Evolutionary conservation across 2,888 invertebrate genomes (phyloP).

Genomic region (Drosophila anomalata): DNA sequence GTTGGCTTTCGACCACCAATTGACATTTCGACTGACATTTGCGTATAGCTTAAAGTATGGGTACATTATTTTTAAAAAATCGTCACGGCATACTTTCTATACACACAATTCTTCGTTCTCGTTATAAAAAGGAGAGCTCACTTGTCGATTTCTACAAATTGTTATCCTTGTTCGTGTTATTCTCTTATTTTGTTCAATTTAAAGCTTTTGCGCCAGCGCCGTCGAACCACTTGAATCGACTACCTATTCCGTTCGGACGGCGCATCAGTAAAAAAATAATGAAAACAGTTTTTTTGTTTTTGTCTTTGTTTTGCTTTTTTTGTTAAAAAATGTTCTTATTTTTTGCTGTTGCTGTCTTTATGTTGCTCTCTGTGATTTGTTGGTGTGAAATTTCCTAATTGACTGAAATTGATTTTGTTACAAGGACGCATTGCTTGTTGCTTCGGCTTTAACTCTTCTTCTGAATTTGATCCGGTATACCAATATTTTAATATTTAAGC

Average conservation of each 20-base stretch:
- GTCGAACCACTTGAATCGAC: conserved; percentile 27
- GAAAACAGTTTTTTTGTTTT: conserved; percentile 59
- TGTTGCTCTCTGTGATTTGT: conserved; percentile 62
- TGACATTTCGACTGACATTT: conserved; percentile 67
- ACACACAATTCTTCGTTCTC: conserved; percentile 38
- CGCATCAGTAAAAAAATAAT: conserved; percentile 76
- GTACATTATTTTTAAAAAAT: conserved; percentile 62
- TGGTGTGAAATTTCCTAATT: conserved; percentile 76
- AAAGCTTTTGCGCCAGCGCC: conserved; percentile 79
- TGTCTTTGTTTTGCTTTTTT: conserved; percentile 37
- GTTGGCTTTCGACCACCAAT: conserved; percentile 62
- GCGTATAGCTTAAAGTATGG: conserved; percentile 65
- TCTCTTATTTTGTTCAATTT: conserved; percentile 66
- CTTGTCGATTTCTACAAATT: conserved; percentile 44
- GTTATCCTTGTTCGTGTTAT: conserved; percentile 40
- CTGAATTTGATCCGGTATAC: conserved; percentile 50
- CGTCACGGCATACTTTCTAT: conserved; percentile 61
- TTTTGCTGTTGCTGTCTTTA: conserved; percentile 56
- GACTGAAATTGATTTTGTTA: conserved; percentile 83
- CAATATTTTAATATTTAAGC: conserved; percentile 37
- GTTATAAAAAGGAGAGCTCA: conserved; percentile 56
- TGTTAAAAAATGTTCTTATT: conserved; percentile 41
- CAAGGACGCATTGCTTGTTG: conserved; percentile 79
- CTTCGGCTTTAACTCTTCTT: conserved; percentile 23
- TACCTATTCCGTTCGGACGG: conserved; percentile 42